Base-by-base conservation (phyloP, 2,797 vertebrate genomes). In the Rhinophrynus dorsalis region DNA sequence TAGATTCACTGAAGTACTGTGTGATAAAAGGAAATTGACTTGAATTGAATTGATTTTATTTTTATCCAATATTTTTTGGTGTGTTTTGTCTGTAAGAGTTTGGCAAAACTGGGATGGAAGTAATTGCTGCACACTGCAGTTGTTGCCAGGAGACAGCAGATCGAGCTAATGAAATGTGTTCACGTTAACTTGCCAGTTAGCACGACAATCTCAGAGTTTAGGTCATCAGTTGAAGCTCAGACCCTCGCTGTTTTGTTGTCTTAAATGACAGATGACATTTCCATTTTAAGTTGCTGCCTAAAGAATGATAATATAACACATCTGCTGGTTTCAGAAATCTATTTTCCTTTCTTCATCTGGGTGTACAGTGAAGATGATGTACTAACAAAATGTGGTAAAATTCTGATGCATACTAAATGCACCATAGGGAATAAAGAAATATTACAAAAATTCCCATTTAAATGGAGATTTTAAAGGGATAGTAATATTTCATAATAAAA, bases 71-170 rank as follows among this genome's bases (percentile, higher is more conserved):
- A n/a, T 5, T 37, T 32, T 32, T 30, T 45, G 17, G 3, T 58
- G 33, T 55, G n/a, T 35, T 58, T 58, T 58, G 42, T 66, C 54
- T 59, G 55, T 18, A 50, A 59, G 55, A 59, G 15, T 57, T 67
- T 57, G 64, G 51, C 40, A 35, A 57, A 56, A 4, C 35, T 45
- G 52, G 52, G 32, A 47, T 67, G 52, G 52, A n/a, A 67, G 44
- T 59, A 58, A 68, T 68, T 32, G 40, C 68, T 71, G 54, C 42
- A 37, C 55, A 57, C 15, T 50, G 20, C 20, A 40, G 17, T 37
- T 3, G 68, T 71, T 71, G 59, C 68, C 60, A 64, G 33, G 68
- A 71, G 59, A 71, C 68, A 1, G 35, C n/a, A 33, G 47, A 44
- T 33, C 6, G 21, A 52, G 51, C 42, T 11, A 13, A 48, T 59